Base-by-base conservation (phyloP, 2,888 invertebrate species). In the Actias luna region DNA sequence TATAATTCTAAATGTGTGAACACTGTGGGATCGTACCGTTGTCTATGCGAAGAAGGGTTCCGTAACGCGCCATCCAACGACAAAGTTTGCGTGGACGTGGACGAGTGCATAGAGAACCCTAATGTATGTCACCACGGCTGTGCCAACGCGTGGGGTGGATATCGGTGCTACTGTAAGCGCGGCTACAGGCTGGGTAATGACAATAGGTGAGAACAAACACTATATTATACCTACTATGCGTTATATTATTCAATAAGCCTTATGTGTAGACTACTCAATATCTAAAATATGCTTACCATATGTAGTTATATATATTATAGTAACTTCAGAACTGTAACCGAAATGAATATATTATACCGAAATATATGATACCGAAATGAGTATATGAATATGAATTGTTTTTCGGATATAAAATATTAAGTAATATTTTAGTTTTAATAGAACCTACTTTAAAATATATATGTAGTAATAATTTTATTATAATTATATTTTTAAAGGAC, bases 111-210 rank as follows among this genome's bases (percentile, higher is more conserved):
- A 0, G 93, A 94, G 64, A 89, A 90, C 1, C 84, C 85, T 0
- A 74, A 71, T 0, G 72, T 82, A 4, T 99, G 99, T 80, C 95
- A 97, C 69, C 99, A 99, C 72, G 94, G 93, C 60, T 99, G 99
- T 80, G 94, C 97, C 61, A 99, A 99, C 86, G 94, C 95, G 25
- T 98, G 97, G 95, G 99, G 99, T 0, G 95, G 97, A 0, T 98
- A 96, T 87, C 94, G 96, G 67, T 99, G 99, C 84, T 94, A 95
- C n/a, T 99, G 99, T 82, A 94, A 95, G 65, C 86, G 94, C 1
- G 99, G 99, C 0, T 99, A 96, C 85, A 94, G 95, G 3, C 88
- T 99, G 1, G 94, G 94, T 58, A 72, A 87, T 1, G 96, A 97
- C 73, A 97, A 97, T 78, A 94, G 95, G 93, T 95, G 55, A 67